Percentiles rank a stretch among this genome's conserved stretches.
phyloP scores from a whole-genome alignment of 92 coral and sea anemone genomes.

The Siderastrea radians region DNA sequence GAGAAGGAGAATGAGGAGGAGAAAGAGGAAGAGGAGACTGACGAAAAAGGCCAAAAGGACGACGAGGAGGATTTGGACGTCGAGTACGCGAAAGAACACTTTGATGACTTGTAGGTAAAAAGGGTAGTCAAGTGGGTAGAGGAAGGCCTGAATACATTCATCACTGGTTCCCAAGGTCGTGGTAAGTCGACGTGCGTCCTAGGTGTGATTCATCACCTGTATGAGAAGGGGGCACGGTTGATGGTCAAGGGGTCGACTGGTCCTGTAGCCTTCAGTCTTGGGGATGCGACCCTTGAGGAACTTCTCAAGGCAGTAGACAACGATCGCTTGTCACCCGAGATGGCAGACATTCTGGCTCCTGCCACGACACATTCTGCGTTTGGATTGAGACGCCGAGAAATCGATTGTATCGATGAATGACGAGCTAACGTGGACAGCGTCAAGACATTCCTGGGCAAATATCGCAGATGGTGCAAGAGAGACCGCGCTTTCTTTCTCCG shows the following conservation, averaged over 20 bases:
- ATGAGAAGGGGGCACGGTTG: not conserved
- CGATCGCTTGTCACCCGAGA: not conserved
- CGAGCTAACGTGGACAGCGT: not conserved
- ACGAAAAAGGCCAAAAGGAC: not conserved
- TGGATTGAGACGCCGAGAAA: not conserved
- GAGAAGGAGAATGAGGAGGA: not conserved
- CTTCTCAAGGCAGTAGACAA: not conserved
- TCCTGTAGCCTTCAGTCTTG: not conserved
- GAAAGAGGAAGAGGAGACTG: not conserved
- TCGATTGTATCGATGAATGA: not conserved
- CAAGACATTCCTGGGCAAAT: not conserved
- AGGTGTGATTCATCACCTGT: not conserved
- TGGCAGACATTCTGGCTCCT: not conserved
- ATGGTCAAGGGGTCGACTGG: slow-evolving; percentile 13
- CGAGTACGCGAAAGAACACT: not conserved
- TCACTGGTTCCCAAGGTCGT: slow-evolving; percentile 12
- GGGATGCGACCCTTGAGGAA: not conserved
- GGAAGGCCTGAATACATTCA: not conserved
- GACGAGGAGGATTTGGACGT: not conserved
- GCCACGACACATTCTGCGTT: slow-evolving; percentile 5
- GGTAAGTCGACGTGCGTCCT: slow-evolving; percentile 16
- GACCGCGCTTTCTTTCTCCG: not conserved
- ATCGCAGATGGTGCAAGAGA: not conserved
- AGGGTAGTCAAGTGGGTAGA: slow-evolving; percentile 12
- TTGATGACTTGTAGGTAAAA: slow-evolving; percentile 5